Evolutionary conservation across 1,140 invertebrate genomes (phyloP).

Genomic region (Lasaia peninsularis): DNA sequence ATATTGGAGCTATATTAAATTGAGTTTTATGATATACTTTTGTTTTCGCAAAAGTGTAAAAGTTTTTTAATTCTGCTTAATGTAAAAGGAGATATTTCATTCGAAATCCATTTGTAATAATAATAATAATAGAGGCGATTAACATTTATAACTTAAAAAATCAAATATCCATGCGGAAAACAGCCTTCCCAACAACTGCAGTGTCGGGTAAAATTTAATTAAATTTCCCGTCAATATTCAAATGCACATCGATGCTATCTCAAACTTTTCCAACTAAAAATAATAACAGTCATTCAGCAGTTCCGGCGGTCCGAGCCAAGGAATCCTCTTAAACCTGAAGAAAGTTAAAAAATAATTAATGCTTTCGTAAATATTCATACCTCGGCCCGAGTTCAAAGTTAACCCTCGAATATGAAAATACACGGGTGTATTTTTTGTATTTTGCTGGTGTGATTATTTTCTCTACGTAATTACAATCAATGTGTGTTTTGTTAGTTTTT

Average conservation of each 20-base stretch:
- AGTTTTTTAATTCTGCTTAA: neutral
- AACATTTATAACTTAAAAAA: too few relatives aligned
- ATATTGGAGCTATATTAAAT: neutral
- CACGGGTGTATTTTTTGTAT: conserved; percentile 24
- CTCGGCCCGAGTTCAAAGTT: conserved; percentile 64
- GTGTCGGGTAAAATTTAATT: conserved; percentile 9
- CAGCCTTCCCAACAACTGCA: too few relatives aligned
- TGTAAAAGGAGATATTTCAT: too few relatives aligned
- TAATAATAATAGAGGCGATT: too few relatives aligned
- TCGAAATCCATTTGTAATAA: too few relatives aligned
- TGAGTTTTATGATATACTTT: neutral
- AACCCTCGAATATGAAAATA: conserved; percentile 43
- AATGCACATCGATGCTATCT: conserved; percentile 38
- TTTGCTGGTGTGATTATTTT: conserved; percentile 1
- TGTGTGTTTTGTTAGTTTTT: neutral
- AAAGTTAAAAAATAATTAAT: conserved; percentile 77
- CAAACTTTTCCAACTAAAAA: conserved; percentile 56
- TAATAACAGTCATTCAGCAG: conserved; percentile 60
- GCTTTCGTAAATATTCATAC: conserved; percentile 76
- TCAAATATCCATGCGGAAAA: too few relatives aligned
- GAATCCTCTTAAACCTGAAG: conserved; percentile 66
- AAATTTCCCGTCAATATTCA: conserved; percentile 29
- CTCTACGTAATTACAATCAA: neutral
- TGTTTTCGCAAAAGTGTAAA: neutral
- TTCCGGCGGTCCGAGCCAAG: conserved; percentile 37